phyloP scores from a whole-genome alignment of 2,797 vertebrate species.

The Pseudochaenichthys georgianus region DNA sequence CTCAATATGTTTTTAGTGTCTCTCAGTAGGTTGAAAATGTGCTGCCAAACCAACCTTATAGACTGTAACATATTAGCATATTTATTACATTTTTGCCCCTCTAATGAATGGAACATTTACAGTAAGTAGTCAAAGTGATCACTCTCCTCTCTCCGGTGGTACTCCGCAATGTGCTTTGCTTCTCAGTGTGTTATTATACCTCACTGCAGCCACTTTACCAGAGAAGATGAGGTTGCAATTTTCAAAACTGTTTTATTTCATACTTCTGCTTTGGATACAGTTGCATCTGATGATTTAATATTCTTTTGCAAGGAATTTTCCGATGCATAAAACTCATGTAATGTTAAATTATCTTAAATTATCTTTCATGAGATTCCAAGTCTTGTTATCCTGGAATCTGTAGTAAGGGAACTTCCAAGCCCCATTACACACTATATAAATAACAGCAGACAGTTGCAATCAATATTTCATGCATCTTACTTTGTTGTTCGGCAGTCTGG shows the following conservation, averaged over 20 bases:
- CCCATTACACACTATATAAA: conserved; percentile 55
- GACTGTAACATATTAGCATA: conserved; percentile 76
- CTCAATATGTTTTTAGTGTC: conserved; percentile 44
- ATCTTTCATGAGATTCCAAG: conserved; percentile 24
- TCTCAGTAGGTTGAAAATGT: conserved; percentile 66
- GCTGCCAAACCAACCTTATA: conserved; percentile 53
- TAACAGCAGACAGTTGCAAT: conserved; percentile 72
- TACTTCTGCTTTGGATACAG: conserved; percentile 13
- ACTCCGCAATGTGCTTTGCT: conserved; percentile 17
- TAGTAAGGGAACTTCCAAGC: conserved; percentile 50
- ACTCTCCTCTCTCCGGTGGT: conserved; percentile 43
- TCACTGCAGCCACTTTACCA: conserved; percentile 35
- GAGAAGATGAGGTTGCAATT: conserved; percentile 22
- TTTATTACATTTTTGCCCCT: conserved; percentile 77
- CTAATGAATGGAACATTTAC: conserved; percentile 79
- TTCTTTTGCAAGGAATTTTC: conserved; percentile 26
- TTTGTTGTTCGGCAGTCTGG: conserved; percentile 78
- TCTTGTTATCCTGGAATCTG: conserved; percentile 50
- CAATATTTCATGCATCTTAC: conserved; percentile 82
- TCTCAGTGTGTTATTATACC: conserved; percentile 45
- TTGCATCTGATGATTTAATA: conserved; percentile 29
- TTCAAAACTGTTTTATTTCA: conserved; percentile 28
- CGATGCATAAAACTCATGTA: conserved; percentile 18
- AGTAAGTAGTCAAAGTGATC: conserved; percentile 70
- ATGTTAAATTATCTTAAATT: conserved; percentile 18